A percentile compares a stretch with the other conserved stretches of the same genome.
These are phyloP conservation scores for Lithophane socia DNA, from an alignment of 2,888 invertebrate species.

Conservation along the genomic window DNA sequence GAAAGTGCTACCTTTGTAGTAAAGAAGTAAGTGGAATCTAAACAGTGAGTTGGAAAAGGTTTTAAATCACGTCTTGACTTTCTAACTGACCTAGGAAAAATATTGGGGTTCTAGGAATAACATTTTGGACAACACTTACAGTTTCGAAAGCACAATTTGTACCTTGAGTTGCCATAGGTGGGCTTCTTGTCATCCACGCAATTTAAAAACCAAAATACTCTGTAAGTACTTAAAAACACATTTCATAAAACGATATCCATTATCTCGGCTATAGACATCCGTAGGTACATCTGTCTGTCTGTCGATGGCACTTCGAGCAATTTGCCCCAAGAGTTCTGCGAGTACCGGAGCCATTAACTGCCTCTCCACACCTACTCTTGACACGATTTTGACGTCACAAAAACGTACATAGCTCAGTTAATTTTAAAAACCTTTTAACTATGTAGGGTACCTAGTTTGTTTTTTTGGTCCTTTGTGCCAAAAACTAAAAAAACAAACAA, in stretches of 20 bases:
- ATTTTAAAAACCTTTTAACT: slow-evolving; percentile 12
- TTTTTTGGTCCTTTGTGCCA: background rate
- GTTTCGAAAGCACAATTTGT: background rate
- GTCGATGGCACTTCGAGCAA: slow-evolving; percentile 47
- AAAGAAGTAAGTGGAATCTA: slow-evolving; percentile 27
- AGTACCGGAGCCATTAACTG: slow-evolving; percentile 52
- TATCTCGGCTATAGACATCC: slow-evolving; percentile 21
- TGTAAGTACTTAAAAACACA: slow-evolving; percentile 5
- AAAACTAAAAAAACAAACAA: background rate
- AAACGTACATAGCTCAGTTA: slow-evolving; percentile 19
- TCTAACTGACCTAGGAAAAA: background rate
- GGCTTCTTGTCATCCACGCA: background rate
- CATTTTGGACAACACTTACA: background rate
- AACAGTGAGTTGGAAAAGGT: slow-evolving; percentile 13
- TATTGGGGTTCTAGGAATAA: too few species aligned
- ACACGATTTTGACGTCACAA: slow-evolving; percentile 30
- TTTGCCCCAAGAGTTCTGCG: slow-evolving; percentile 51
- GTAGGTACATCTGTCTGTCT: slow-evolving; percentile 37
- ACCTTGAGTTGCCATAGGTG: too few species aligned
- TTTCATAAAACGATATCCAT: slow-evolving; percentile 37
- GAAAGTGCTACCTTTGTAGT: slow-evolving; percentile 44
- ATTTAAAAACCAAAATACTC: slow-evolving; percentile 10
- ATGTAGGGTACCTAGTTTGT: background rate
- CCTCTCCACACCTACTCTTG: slow-evolving; percentile 37
- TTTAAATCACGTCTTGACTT: slow-evolving; percentile 7